phyloP scores from a whole-genome alignment of 2,888 invertebrate species.

The Caenorhabditis sulstoni region DNA sequence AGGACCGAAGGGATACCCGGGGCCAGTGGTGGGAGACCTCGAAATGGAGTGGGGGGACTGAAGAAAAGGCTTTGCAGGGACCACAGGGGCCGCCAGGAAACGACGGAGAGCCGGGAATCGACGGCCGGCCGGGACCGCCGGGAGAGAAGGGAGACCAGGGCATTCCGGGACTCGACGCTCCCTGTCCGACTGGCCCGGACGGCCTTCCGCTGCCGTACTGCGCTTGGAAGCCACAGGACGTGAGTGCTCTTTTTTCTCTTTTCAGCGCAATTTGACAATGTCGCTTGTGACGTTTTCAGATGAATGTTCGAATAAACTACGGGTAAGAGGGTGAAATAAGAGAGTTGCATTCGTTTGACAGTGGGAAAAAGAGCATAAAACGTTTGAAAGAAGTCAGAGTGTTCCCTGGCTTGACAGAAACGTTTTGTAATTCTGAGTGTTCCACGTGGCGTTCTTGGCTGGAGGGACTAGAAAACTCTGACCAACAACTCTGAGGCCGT shows the following conservation, averaged over 20 bases:
- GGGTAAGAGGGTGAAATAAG: conserved; percentile 63
- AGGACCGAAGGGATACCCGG: conserved; percentile 75
- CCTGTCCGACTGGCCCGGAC: conserved; percentile 96
- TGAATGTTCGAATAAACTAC: conserved; percentile 72
- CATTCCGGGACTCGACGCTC: conserved; percentile 96
- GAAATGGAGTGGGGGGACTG: neutral
- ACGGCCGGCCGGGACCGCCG: conserved; percentile 69
- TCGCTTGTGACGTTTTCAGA: conserved; percentile 57
- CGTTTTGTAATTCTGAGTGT: conserved; percentile 35
- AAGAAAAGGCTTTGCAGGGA: conserved; percentile 59
- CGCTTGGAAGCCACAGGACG: conserved; percentile 80
- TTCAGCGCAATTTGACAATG: too few species aligned
- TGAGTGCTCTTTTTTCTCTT: conserved; percentile 48
- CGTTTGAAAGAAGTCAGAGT: conserved; percentile 62
- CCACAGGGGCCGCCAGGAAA: conserved; percentile 71
- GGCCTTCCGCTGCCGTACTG: conserved; percentile 96
- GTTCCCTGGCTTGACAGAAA: conserved; percentile 53
- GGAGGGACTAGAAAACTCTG: too few species aligned
- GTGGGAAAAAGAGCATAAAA: conserved; percentile 26
- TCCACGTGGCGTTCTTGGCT: neutral
- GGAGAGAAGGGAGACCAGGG: conserved; percentile 83
- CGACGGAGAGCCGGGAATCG: conserved; percentile 69
- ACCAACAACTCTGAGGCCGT: too few species aligned
- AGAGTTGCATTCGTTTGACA: conserved; percentile 2
- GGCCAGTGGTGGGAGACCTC: conserved; percentile 62